Base-by-base conservation (phyloP, 2,113 vertebrate species). In the Boulengeromyrus knoepffleri region DNA sequence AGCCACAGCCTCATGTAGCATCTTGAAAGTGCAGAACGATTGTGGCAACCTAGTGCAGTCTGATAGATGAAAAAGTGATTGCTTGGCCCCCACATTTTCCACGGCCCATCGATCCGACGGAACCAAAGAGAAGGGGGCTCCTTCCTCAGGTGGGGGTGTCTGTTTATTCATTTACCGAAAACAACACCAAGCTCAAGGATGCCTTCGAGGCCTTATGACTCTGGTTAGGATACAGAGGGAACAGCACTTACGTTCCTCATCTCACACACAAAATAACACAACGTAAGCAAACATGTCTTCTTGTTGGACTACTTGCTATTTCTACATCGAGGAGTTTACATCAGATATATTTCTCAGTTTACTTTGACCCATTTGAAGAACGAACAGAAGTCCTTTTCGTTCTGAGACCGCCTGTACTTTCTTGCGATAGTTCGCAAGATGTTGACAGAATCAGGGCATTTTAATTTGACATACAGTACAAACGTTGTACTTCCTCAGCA, bases 401-500 rank as follows among this genome's bases (percentile, higher is more conserved):
- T 92, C 92, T 90, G 91, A 92, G 91, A 92, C 89, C 90, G 91
- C 90, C 91, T 93, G 89, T 88, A 90, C 92, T 93, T 91, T 91
- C 92, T 92, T 92, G 92, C 92, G 92, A 94, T 77, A 21, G 89
- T 92, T 92, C 66, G 93, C 92, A 91, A 90, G 88, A 91, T 88
- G 90, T 70, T 95, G 95, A 96, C 95, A 96, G 95, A 96, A 96
- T 95, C 93, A 89, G 95, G 94, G 92, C 95, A 94, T 93, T 94
- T 93, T 93, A 95, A 95, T 94, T 95, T 95, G 95, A 96, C 95
- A 92, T 94, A 95, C 95, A 92, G 93, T 89, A 92, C 95, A 94
- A 96, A 92, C 93, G 87, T 91, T 92, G 91, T 93, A 93, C 94
- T 93, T 94, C 92, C 93, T 94, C 93, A 95, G 95, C 94, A 95